These are phyloP conservation scores for Cariama cristata DNA, from an alignment of 2,113 vertebrate species.

Conservation along the genomic window DNA sequence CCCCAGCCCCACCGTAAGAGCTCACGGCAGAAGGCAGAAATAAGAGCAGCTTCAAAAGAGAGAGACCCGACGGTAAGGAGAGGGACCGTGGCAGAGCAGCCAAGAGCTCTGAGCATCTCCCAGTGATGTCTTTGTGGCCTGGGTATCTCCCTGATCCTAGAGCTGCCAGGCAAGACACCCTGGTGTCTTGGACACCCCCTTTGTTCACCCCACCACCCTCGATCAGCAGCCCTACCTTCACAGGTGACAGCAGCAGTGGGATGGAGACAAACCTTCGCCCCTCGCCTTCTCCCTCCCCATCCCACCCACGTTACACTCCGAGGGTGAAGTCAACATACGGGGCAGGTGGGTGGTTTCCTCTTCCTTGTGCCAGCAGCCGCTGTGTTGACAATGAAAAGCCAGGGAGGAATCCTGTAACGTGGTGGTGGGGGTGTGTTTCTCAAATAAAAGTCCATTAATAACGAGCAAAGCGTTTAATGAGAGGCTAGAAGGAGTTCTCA, in stretches of 20 bases:
- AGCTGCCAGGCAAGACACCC: neutral
- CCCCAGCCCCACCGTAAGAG: neutral
- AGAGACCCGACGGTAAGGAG: neutral
- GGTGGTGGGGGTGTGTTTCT: neutral
- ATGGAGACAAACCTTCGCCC: neutral
- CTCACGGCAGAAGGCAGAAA: neutral
- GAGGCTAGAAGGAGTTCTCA: neutral
- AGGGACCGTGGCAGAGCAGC: neutral
- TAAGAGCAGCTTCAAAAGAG: neutral
- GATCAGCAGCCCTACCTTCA: neutral
- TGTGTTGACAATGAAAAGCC: neutral
- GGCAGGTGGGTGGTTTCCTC: neutral
- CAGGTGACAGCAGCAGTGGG: neutral
- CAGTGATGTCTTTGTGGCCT: neutral
- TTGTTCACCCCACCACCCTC: neutral
- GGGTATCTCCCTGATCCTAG: neutral
- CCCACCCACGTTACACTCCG: neutral
- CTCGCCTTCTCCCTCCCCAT: neutral
- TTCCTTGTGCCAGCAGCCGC: neutral
- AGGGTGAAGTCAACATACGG: neutral
- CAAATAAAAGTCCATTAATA: conserved; percentile 5
- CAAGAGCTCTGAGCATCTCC: neutral
- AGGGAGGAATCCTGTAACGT: neutral
- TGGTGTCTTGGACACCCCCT: neutral
- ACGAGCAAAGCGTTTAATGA: conserved; percentile 42